These are phyloP conservation scores for Chiroxiphia lanceolata DNA, from an alignment of 2,797 vertebrate genomes.

Conservation along the genomic window DNA sequence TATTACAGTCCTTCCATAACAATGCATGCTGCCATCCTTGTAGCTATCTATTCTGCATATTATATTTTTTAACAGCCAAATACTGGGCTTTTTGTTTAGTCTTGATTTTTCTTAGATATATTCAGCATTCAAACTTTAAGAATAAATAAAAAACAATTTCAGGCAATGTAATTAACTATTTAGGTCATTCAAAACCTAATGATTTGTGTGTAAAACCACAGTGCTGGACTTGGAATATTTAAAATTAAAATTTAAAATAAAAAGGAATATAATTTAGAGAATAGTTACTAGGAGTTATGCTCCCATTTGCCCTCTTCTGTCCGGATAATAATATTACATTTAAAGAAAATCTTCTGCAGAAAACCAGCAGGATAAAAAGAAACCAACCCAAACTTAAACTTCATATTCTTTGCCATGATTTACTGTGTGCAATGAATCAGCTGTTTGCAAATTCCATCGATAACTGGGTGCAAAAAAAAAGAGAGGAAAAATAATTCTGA, in stretches of 20 bases:
- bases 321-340: neutral
- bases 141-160: neutral
- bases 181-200: neutral
- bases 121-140: neutral
- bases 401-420: neutral
- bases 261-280: neutral
- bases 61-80: neutral
- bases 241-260: neutral
- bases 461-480: neutral
- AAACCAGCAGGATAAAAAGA: neutral
- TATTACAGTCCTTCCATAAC: neutral
- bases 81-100: neutral
- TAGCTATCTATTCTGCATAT: neutral
- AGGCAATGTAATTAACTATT: neutral
- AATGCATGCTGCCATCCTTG: neutral
- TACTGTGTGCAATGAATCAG: neutral
- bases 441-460: neutral
- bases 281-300: neutral
- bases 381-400: neutral
- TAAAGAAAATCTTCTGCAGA: neutral
- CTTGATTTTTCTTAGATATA: neutral
- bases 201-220: neutral
- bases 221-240: neutral
- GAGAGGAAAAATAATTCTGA: neutral
- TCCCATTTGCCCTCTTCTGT: constrained; percentile 11